Evolutionary conservation across 2,797 vertebrate genomes (phyloP).

Genomic region (Bradypodion pumilum): DNA sequence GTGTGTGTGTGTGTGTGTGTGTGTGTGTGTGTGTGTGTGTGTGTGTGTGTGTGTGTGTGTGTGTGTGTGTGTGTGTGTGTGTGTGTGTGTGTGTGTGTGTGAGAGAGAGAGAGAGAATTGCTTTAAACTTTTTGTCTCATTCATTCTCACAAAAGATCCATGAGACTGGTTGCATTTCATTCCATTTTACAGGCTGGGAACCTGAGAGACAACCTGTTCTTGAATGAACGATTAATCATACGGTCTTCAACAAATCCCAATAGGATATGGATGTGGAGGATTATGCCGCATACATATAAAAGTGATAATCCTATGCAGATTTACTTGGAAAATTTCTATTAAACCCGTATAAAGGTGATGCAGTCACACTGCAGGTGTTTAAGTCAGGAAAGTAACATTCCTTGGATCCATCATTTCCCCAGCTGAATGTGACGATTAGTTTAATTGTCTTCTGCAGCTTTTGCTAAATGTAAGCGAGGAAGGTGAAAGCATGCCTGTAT

Average conservation of each 20-base stretch:
- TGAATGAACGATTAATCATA: not conserved
- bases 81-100: too few species aligned
- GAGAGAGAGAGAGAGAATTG: too few species aligned
- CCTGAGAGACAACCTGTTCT: not conserved
- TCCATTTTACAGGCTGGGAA: not conserved
- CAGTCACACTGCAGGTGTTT: not conserved
- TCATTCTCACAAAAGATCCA: not conserved
- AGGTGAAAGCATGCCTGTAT: not conserved
- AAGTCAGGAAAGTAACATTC: not conserved
- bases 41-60: too few species aligned
- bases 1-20: too few species aligned
- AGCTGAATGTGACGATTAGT: slow-evolving; percentile 53
- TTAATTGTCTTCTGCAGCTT: slow-evolving; percentile 20
- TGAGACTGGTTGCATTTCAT: not conserved
- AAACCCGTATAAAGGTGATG: not conserved
- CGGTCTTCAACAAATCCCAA: not conserved
- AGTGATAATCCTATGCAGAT: too few species aligned
- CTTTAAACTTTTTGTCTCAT: not conserved
- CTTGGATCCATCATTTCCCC: slow-evolving; percentile 30
- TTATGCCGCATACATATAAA: not conserved
- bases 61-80: too few species aligned
- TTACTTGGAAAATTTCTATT: not conserved
- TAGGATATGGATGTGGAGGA: not conserved
- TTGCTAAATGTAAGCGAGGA: not conserved
- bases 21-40: too few species aligned